Percentiles rank a stretch among this genome's conserved stretches.
Conservation (phyloP, 2,888 invertebrate genomes). For the Coecobrya sp. region DNA sequence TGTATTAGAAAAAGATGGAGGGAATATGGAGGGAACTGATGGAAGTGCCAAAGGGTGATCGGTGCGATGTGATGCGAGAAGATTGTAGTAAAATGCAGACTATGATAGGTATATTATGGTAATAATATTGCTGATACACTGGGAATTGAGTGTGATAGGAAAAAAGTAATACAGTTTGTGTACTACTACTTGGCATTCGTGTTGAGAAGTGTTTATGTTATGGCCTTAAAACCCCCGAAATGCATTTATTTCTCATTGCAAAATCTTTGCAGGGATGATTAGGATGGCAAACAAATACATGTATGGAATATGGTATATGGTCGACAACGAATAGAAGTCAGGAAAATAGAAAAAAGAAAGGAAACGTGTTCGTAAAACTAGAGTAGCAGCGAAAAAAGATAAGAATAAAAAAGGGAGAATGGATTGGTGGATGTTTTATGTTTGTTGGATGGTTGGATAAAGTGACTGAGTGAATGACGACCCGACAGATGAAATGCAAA, state of each 20-base stretch:
- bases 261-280: background rate
- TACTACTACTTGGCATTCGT: background rate
- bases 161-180: background rate
- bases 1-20: background rate
- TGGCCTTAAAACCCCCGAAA: background rate
- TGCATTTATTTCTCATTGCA: background rate
- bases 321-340: background rate
- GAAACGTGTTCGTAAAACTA: background rate
- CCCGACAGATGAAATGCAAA: background rate
- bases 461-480: constrained; percentile 14
- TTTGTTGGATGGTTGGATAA: background rate
- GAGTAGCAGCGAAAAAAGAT: background rate
- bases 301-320: background rate
- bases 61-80: constrained; percentile 4
- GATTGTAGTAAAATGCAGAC: background rate
- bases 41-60: constrained; percentile 26
- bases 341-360: background rate
- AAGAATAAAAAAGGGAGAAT: background rate
- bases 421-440: background rate
- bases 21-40: background rate
- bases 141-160: background rate
- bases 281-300: background rate
- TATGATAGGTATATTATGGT: background rate
- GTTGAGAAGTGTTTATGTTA: background rate
- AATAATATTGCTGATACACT: background rate